Base-by-base conservation (phyloP, 2,113 vertebrate species). In the Heptranchias perlo region DNA sequence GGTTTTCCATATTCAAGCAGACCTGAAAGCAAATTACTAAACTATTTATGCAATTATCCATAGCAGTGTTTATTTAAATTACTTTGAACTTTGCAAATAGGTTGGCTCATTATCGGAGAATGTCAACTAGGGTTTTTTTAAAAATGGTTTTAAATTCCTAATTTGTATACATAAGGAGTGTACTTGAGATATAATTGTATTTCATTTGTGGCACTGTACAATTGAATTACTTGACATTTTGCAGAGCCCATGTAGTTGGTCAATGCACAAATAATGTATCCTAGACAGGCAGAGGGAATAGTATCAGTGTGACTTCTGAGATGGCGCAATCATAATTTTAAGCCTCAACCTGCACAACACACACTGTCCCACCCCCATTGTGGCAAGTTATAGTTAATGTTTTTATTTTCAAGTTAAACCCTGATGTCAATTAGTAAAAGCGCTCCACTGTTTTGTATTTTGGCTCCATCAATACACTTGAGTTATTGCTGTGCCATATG, bases 171-270 rank as follows among this genome's bases (percentile, higher is more conserved):
- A 93, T 6, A 62, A 92, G 58, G 35, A 64, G 89, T 16, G 0
- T 23, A 61, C n/a, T n/a, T 54, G 6, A 8, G 14, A 61, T 93
- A 18, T 93, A 93, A 93, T 44, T 93, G 89, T 93, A 10, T 23
- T 39, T 35, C 54, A 39, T 62, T 61, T 93, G 35, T 31, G 8
- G 28, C 31, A 58, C 54, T 39, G 4, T 6, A 62, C 89, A 93
- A 93, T 23, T 39, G n/a, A 93, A 93, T 8, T 58, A 93, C 89
- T 62, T 62, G 54, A 92, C 89, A 64, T 62, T 93, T 93, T 93
- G 35, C 35, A 21, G 78, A 21, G 39, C 21, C 4, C 5, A 23
- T 21, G 23, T 21, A 64, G 35, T 64, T 21, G n/a, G 89, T 93
- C 58, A 93, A 92, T 39, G 35, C 35, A 35, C 11, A 18, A 62